These are phyloP conservation scores for Petromus typicus DNA, from an alignment of 2,113 vertebrate species.

Conservation along the genomic window DNA sequence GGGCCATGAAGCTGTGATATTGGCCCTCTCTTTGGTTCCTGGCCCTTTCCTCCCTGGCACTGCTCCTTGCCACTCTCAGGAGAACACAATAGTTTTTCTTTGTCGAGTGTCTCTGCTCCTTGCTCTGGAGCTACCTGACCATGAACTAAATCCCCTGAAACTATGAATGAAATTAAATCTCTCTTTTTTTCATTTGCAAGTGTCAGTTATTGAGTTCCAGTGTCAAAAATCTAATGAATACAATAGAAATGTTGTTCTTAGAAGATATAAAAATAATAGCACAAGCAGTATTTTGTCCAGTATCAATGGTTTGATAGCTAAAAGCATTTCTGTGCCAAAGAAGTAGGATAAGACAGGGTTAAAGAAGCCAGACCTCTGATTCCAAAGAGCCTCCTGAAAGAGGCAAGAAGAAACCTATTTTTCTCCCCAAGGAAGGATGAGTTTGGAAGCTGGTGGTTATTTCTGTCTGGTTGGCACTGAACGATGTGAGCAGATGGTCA, in stretches of 20 bases:
- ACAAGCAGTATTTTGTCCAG: neutral
- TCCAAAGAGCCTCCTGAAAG: neutral
- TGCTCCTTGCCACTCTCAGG: neutral
- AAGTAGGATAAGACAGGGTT: neutral
- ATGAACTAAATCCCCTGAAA: neutral
- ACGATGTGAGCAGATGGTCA: constrained; percentile 22
- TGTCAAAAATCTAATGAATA: neutral
- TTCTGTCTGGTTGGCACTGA: constrained; percentile 49
- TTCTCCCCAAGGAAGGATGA: neutral
- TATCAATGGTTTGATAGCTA: neutral
- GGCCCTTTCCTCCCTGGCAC: neutral
- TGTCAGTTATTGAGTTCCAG: neutral
- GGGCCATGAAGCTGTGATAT: neutral
- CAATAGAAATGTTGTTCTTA: constrained; percentile 40
- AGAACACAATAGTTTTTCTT: neutral
- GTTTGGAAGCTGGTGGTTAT: constrained; percentile 16
- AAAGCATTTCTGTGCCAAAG: neutral
- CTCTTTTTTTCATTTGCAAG: neutral
- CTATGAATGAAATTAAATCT: neutral
- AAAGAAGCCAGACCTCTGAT: neutral
- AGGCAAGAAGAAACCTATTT: neutral
- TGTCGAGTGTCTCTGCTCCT: neutral
- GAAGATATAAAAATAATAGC: constrained; percentile 28
- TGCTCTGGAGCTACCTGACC: neutral
- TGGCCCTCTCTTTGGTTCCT: neutral